Evolutionary conservation across 1,140 invertebrate species (phyloP), one percentile per base, ranked within the genome.

Genomic region (Hypothenemus hampei): DNA sequence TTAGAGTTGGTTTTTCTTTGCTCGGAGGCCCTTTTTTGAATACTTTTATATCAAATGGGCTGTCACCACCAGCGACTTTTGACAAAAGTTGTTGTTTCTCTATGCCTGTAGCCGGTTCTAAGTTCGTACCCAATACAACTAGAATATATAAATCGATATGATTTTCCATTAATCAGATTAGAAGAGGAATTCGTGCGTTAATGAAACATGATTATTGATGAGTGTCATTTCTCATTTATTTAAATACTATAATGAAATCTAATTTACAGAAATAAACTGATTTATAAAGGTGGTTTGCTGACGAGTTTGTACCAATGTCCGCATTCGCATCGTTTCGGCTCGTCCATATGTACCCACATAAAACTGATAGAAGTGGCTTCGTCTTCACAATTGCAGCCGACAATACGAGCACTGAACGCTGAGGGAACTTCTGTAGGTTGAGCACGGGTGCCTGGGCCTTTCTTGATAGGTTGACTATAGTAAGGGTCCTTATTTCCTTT

Each of bases 321-420:
- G 74, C 95, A 98, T 68, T 87, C 87, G 68, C 96, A 98, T 57
- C 96, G 84, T 64, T 89, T 89, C 24, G 91, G 84, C 60, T 85
- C 80, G 13, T 89, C 93, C 70, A 81, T 80, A 70, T 96, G 83
- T 60, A 98, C 71, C 87, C 91, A 93, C 85, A 97, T 94, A 88
- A 90, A 98, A 66, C 85, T 89, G 59, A 98, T 81, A 56, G 79
- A 76, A 50, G 85, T 83, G 16, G 89, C 80, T 69, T 98, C 94
- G 73, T 94, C 91, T 73, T 97, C 91, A 75, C 96, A 99, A 69
- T 97, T 81, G 74, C 96, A 99, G 45, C 95, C 96, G 65, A 99
- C 82, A 60, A 98, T 80, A 64, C 95, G 82, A 57, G 86, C 85
- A 58, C 92, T 84, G 64, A 88, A 91, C 58, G 86, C 84, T 39